Percentiles rank a stretch among this genome's conserved stretches.
Conservation (phyloP, 1,140 invertebrate genomes). For the Papilio helenus region DNA sequence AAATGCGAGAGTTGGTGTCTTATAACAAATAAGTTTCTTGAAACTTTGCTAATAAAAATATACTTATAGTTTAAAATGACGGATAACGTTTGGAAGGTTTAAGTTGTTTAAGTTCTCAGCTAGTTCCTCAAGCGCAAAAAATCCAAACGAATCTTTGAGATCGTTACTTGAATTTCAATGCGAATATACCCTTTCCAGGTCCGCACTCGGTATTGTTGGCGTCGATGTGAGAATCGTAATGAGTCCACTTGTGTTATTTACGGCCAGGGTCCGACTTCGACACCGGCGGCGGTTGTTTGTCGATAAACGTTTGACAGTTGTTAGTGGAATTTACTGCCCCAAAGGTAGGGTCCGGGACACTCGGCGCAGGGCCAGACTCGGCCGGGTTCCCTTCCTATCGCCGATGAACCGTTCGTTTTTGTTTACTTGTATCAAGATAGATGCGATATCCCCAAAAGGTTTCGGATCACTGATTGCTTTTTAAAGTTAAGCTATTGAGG, state of each 20-base stretch:
- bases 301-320: constrained; percentile 34
- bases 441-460: constrained; percentile 10
- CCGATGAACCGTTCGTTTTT: constrained; percentile 26
- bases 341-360: neutral
- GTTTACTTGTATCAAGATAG: constrained; percentile 20
- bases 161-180: constrained; percentile 42
- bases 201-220: neutral
- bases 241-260: constrained; percentile 44
- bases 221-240: constrained; percentile 44
- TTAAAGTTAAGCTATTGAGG: constrained; percentile 24
- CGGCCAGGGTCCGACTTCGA: constrained; percentile 19
- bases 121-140: neutral
- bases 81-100: neutral
- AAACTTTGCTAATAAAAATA: neutral
- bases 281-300: neutral
- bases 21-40: neutral
- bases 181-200: constrained; percentile 42
- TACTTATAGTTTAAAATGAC: neutral
- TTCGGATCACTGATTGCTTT: constrained; percentile 8
- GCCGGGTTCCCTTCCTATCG: neutral
- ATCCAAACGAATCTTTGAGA: neutral
- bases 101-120: neutral
- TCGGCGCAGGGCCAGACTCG: neutral
- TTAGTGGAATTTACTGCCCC: constrained; percentile 20
- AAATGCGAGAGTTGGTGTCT: neutral